Evolutionary conservation across 1,140 invertebrate species (phyloP).

Genomic region (Danaus melanippus): DNA sequence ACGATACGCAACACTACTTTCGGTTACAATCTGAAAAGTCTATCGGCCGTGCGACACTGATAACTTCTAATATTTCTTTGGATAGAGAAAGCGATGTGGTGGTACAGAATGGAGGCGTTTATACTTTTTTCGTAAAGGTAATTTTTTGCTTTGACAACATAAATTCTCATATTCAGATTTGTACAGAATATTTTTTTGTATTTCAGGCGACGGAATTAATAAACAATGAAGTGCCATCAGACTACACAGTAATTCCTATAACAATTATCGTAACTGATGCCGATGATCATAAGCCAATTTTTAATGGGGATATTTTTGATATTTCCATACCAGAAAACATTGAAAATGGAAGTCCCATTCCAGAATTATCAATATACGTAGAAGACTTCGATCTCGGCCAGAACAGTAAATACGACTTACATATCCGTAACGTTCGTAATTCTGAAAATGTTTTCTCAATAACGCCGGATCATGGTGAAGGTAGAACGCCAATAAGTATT

Average conservation of each 20-base stretch:
- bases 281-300: conserved; percentile 86
- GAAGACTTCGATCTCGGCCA: conserved; percentile 83
- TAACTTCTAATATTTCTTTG: conserved; percentile 77
- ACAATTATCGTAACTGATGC: conserved; percentile 88
- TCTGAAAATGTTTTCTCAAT: conserved; percentile 78
- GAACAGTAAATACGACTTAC: conserved; percentile 81
- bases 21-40: conserved; percentile 71
- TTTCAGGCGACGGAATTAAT: conserved; percentile 81
- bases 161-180: background rate
- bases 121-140: conserved; percentile 80
- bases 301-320: conserved; percentile 78
- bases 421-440: conserved; percentile 75
- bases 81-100: conserved; percentile 83
- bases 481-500: conserved; percentile 82
- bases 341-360: conserved; percentile 77
- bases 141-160: background rate
- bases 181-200: background rate
- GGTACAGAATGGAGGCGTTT: conserved; percentile 84
- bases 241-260: conserved; percentile 78
- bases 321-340: conserved; percentile 86
- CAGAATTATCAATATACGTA: conserved; percentile 82
- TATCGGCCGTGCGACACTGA: conserved; percentile 70
- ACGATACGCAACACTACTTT: conserved; percentile 80
- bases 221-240: conserved; percentile 79
- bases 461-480: conserved; percentile 78